phyloP scores from a whole-genome alignment of 2,888 invertebrate species.

The Amorpha juglandis region DNA sequence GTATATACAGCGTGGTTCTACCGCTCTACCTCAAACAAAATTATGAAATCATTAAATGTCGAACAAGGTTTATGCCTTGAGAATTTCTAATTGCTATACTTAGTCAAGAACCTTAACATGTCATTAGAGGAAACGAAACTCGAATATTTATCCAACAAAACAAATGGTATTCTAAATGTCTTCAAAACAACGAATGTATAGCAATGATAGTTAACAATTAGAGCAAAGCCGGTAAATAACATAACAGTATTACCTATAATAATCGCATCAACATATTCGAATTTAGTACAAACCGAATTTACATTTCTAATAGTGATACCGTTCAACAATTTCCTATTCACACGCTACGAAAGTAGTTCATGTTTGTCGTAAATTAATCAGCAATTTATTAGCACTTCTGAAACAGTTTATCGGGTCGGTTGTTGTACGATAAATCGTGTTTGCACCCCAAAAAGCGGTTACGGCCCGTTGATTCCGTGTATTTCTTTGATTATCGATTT shows the following conservation, averaged over 20 bases:
- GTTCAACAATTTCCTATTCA: neutral
- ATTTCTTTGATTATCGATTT: slow-evolving; percentile 57
- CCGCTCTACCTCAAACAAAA: too few species aligned
- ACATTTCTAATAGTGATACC: neutral
- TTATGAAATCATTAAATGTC: too few species aligned
- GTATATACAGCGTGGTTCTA: too few species aligned
- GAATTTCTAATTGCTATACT: too few species aligned
- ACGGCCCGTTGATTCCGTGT: slow-evolving; percentile 47
- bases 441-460: slow-evolving; percentile 25
- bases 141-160: too few species aligned
- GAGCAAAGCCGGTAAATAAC: neutral
- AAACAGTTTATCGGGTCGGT: slow-evolving; percentile 23
- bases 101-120: too few species aligned
- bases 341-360: slow-evolving; percentile 2
- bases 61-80: too few species aligned
- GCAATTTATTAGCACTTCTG: slow-evolving; percentile 8
- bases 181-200: neutral
- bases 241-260: neutral
- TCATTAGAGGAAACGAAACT: too few species aligned
- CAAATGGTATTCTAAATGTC: too few species aligned
- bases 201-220: neutral
- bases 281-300: slow-evolving; percentile 4
- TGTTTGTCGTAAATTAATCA: slow-evolving; percentile 20
- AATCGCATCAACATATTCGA: neutral
- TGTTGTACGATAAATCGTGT: slow-evolving; percentile 23